These are phyloP conservation scores for Halichoeres trimaculatus DNA, from an alignment of 2,113 vertebrate genomes.

Conservation along the genomic window DNA sequence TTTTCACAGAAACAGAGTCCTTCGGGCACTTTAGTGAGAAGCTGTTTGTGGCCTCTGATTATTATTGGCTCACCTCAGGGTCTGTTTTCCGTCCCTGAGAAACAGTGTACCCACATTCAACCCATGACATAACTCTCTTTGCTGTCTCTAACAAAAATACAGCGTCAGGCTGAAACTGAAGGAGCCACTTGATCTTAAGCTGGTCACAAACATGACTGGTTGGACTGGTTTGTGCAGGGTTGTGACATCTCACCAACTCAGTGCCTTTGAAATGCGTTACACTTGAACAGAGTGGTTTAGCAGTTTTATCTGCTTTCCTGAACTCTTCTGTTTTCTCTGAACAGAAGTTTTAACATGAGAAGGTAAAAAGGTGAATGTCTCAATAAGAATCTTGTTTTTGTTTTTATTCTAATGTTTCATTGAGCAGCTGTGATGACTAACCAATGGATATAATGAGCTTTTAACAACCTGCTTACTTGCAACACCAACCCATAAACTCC, in stretches of 20 bases:
- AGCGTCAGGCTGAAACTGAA: not conserved
- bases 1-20: too few species aligned
- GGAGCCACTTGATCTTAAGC: not conserved
- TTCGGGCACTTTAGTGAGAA: not conserved
- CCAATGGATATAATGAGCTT: not conserved
- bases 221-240: not conserved
- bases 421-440: not conserved
- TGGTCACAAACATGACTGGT: constrained; percentile 13
- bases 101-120: not conserved
- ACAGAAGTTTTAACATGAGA: not conserved
- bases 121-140: not conserved
- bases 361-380: not conserved
- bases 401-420: not conserved
- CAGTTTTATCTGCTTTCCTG: not conserved
- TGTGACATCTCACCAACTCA: not conserved
- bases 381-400: not conserved
- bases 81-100: not conserved
- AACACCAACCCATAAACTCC: not conserved
- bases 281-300: constrained; percentile 6
- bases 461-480: not conserved
- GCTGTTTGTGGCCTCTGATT: too few species aligned
- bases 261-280: not conserved
- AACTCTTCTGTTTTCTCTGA: not conserved
- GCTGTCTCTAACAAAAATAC: not conserved
- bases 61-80: not conserved